Evolutionary conservation across 2,888 invertebrate genomes (phyloP), one percentile per base, ranked within the genome.

Genomic region (Chromoteleia sp.): DNA sequence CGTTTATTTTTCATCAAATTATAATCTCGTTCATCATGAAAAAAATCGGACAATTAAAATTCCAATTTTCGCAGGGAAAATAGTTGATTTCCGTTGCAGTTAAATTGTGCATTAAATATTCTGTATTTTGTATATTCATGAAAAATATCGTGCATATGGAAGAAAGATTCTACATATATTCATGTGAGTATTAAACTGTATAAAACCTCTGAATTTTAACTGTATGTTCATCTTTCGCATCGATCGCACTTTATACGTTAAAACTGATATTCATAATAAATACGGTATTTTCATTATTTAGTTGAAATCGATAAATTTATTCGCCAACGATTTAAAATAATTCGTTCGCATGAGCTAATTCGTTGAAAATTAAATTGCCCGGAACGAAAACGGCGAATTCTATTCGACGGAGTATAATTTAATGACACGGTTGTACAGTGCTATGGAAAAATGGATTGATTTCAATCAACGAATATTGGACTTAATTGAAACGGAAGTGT

Each of bases 401-500:
- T 14, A 19, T 45, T 45, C 8, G 8, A 10, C 7, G 45, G 12
- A 8, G 4, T 15, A 6, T 2, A 15, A 54, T 33, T 54, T 17
- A 2, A 2, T 33, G 14, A 33, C 33, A 10, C 17, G 17, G 4
- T 17, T 10, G 10, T 36, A 2, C 36, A 45, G 2, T n/a, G 25
- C 21, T 2, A 58, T 12, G 17, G 25, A 45, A 70, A 52, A 30
- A 14, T 15, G 6, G 15, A 30, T 36, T 52, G 41, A 29, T 63
- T 33, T 45, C 21, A 54, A 21, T 52, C 21, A n/a, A 12, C 56
- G 48, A 56, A 63, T 56, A 56, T 63, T 21, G 43, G 7, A 3
- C 56, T 17, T 74, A 30, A 65, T 63, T 43, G 56, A 30, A 65
- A 21, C 56, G 50, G 43, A 50, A 67, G 65, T 12, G 39, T 10